Conservation (phyloP, 2,888 invertebrate genomes). For the Syrphus vitripennis region DNA sequence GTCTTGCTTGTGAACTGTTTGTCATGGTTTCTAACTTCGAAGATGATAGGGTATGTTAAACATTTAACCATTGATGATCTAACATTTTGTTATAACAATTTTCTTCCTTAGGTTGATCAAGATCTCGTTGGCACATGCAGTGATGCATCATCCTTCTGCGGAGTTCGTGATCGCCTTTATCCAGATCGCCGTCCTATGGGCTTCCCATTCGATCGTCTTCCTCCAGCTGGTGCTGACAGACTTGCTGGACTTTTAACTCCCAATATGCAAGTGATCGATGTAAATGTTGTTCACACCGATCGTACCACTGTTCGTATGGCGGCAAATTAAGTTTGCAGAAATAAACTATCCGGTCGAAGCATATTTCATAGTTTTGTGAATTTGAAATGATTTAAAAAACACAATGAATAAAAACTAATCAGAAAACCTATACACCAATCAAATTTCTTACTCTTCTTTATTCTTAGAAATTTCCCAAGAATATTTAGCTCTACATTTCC, state of each 20-base stretch:
- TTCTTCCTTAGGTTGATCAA: slow-evolving; percentile 75
- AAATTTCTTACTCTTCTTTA: no score
- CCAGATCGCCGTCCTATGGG: slow-evolving; percentile 92
- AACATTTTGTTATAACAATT: not conserved
- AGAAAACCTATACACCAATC: no score
- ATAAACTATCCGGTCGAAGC: not conserved
- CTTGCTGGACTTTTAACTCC: slow-evolving; percentile 86
- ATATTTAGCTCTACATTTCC: no score
- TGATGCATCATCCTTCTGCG: slow-evolving; percentile 90
- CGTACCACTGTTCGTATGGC: slow-evolving; percentile 73
- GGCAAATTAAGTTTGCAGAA: not conserved
- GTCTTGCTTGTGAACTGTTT: slow-evolving; percentile 87
- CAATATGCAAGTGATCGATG: slow-evolving; percentile 85
- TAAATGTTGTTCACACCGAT: slow-evolving; percentile 83
- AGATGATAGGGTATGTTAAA: slow-evolving; percentile 81
- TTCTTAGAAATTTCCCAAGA: no score
- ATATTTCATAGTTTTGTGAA: not conserved
- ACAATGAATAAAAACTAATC: no score
- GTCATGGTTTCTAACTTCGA: slow-evolving; percentile 89
- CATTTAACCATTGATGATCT: not conserved
- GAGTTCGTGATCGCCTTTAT: slow-evolving; percentile 88
- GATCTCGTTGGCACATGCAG: slow-evolving; percentile 83
- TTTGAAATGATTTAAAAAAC: not conserved
- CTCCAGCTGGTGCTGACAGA: slow-evolving; percentile 82
- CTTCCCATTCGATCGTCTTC: slow-evolving; percentile 89